Base-by-base conservation (phyloP, 1,140 invertebrate genomes). In the Calephelis virginiensis region DNA sequence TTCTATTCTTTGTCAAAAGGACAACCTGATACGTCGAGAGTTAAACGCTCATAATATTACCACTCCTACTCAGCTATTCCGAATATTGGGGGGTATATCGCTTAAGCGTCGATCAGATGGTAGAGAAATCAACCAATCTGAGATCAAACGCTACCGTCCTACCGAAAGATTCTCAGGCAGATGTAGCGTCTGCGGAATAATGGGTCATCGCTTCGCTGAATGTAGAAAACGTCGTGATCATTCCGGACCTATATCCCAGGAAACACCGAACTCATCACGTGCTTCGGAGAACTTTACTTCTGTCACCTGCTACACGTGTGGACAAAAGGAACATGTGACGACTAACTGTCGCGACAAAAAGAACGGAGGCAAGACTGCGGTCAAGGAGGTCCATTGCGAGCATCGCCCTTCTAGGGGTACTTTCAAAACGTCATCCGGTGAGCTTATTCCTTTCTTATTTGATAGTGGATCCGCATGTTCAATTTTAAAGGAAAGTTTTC, bases 41-140 rank as follows among this genome's bases (percentile, higher is more conserved):
- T 49, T 78, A n/a, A 72, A 64, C 14, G 59, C 71, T 45, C 69
- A 72, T 9, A 63, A 11, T 59, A 66, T 74, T 9, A 72, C 64
- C 0, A 72, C 64, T 46, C 63, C 53, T 10, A 14, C 64, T 61
- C 73, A 77, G 43, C 56, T 77, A 47, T 77, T 77, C 43, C 45
- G 75, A 67, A 67, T 77, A 7, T 69, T 80, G 0, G 68, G 70
- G n/a, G 67, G 74, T 8, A 45, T 78, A 61, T 74, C 74, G 7
- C 14, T 74, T n/a, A 78, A 74, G 46, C 64, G 76, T 60, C 67
- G 70, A 9, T 48, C 38, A 0, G 72, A 74, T 7, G 46, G 11
- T 47, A 11, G 9, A 38, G 76, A 73, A 61, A 14, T 10, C 8
- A 46, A 68, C 10, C 69, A 73, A 64, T 40, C 45, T 43, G 70